Base-by-base conservation (phyloP, 2,113 vertebrate genomes). In the Cichladusa arquata region DNA sequence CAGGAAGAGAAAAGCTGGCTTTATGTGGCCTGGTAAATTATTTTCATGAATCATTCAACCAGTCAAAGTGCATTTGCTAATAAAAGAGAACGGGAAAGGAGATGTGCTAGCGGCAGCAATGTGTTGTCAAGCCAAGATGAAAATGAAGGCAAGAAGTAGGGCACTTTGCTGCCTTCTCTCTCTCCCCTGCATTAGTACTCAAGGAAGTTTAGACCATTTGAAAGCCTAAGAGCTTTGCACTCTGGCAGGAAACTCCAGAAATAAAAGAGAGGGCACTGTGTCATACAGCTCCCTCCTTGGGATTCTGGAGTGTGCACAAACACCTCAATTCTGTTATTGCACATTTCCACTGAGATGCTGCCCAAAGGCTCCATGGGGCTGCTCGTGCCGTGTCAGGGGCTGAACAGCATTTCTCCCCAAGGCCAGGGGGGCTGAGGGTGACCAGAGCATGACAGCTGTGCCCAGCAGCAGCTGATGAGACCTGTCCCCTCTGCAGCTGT, bases 21-120 rank as follows among this genome's bases (percentile, higher is more conserved):
- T 89, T 72, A 42, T 6, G 36, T 45, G 72, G 80, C 72, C 86
- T 78, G 44, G 51, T 89, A 53, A 87, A 84, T 79, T 60, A 77
- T 79, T 76, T 84, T 53, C 53, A 88, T 90, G 48, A 96, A 94
- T 95, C 92, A 95, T 95, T 95, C 93, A 96, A 44, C 14, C 77
- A 81, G 51, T 62, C 67, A 60, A 79, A 97, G 77, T 92, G 84
- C 84, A 89, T 93, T 93, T 91, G 23, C 47, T 92, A 72, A 78
- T 91, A 79, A 81, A 86, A 89, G 72, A 48, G 86, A 71, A 64
- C 0, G 3, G 56, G 58, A 58, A 73, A 66, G 61, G 90, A 80
- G 88, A 83, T 66, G 71, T 42, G 64, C 86, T 88, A 42, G 79
- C 0, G 5, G 90, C 90, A 73, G 79, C 45, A 38, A 15, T 1